Base-by-base conservation (phyloP, 2,797 vertebrate species). In the Rhynchotus rufescens region DNA sequence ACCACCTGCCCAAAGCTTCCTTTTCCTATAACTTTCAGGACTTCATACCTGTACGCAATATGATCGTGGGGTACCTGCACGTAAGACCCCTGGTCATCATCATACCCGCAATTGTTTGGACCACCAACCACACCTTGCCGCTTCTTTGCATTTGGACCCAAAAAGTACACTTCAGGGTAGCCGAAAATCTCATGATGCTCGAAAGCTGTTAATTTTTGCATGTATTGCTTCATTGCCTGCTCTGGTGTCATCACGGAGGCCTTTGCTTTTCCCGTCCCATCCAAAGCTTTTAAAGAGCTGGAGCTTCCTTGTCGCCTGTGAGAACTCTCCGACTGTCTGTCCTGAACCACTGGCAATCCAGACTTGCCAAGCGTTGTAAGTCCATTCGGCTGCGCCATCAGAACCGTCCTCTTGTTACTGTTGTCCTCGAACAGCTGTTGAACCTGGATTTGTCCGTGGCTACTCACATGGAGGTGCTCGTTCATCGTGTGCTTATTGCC, bases 1-100 rank as follows among this genome's bases (percentile, higher is more conserved):
- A 99, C 99, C 92, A 99, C 99, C 98, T 99, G 99, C 80, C 99
- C 99, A 62, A 99, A 99, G 96, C 99, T 99, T 85, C 99, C 99
- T 95, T 99, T 99, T 59, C 99, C 99, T 54, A 99, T 99, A 96
- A 99, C 99, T 96, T 99, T 99, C 65, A 99, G 98, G 84, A 99
- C 99, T 96, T 99, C 99, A 66, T 99, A 99, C 88, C 99, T 98
- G 96, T 99, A 99, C 2, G 98, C 95, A 92, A 99, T 97, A 71
- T 99, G 99, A 97, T 99, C 99, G 12, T 99, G 99, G 40, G 99
- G 99, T 89, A 99, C 98, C 57, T 99, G 99, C 96, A 99, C 98
- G 11, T 99, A 99, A n/a, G 99, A 99, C 57, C 99, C 99, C 97
- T 99, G 99, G 93, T 99, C 99, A 10, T 99, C 99, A 15, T 99